Evolutionary conservation across 2,888 invertebrate species (phyloP).

Genomic region (Margaritifera margaritifera): DNA sequence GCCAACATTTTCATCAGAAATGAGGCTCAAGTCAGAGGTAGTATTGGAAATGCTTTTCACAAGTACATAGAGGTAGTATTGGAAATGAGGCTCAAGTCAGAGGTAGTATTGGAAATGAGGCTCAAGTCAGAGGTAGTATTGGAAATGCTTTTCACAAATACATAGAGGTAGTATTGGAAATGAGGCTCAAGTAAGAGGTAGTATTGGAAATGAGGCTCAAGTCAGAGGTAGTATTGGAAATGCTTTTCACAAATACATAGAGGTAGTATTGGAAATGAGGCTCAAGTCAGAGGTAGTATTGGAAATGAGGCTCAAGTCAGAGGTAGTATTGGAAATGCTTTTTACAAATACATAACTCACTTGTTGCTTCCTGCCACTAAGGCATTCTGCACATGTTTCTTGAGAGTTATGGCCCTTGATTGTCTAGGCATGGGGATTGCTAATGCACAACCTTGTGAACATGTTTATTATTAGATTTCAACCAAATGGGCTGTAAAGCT

Average conservation of each 20-base stretch:
- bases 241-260: neutral
- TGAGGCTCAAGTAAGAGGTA: neutral
- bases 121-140: constrained; percentile 85
- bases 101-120: constrained; percentile 77
- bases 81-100: neutral
- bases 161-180: too few relatives aligned
- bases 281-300: neutral
- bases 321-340: constrained; percentile 76
- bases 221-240: constrained; percentile 81
- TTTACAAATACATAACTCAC: neutral
- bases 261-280: too few relatives aligned
- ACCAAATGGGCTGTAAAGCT: too few relatives aligned
- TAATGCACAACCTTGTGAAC: too few relatives aligned
- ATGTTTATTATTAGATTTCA: too few relatives aligned
- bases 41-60: constrained; percentile 58
- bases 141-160: neutral
- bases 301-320: constrained; percentile 86
- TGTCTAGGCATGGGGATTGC: neutral
- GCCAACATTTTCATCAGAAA: constrained; percentile 89
- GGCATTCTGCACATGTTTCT: neutral
- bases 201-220: constrained; percentile 80
- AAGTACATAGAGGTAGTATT: too few relatives aligned
- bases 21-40: constrained; percentile 86
- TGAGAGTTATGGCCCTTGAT: neutral
- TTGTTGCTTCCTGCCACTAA: too few relatives aligned